Percentiles rank a stretch among this genome's conserved stretches.
Evolutionary conservation across 2,888 invertebrate species (phyloP).

Genomic region (Perizoma affinitatum): DNA sequence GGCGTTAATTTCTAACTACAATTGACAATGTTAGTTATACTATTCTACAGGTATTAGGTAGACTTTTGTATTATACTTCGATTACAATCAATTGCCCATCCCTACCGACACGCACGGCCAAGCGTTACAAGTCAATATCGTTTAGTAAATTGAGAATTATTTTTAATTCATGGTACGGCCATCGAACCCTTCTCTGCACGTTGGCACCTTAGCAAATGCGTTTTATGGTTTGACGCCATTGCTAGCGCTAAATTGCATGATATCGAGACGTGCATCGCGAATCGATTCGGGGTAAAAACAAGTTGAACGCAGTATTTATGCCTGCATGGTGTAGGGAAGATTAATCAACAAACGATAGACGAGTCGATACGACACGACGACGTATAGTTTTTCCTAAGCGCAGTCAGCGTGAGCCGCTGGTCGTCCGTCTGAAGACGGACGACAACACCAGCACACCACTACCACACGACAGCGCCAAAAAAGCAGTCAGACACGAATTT

Average conservation of each 20-base stretch:
- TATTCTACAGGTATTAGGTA: background rate
- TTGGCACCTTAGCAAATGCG: conserved; percentile 42
- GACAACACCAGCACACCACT: too few relatives aligned
- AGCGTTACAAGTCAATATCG: conserved; percentile 52
- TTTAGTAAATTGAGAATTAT: conserved; percentile 51
- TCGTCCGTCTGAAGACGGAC: too few relatives aligned
- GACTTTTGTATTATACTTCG: background rate
- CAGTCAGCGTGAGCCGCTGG: too few relatives aligned
- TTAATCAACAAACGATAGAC: too few relatives aligned
- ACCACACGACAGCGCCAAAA: too few relatives aligned
- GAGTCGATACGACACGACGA: too few relatives aligned
- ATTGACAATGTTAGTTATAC: too few relatives aligned
- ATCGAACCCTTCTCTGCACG: conserved; percentile 26
- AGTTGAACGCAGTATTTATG: conserved; percentile 22
- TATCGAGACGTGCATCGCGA: conserved; percentile 40
- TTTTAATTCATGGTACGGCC: conserved; percentile 50
- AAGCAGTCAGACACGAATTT: too few relatives aligned
- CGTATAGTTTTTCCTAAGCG: too few relatives aligned
- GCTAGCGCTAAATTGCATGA: conserved; percentile 39
- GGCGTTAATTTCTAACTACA: too few relatives aligned
- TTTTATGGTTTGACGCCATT: conserved; percentile 46
- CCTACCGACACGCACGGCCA: conserved; percentile 45
- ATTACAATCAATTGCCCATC: conserved; percentile 20
- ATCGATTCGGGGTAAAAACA: conserved; percentile 38
- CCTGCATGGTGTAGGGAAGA: background rate